Conservation (phyloP, 1,140 invertebrate species). For the Caenorhabditis latens region DNA sequence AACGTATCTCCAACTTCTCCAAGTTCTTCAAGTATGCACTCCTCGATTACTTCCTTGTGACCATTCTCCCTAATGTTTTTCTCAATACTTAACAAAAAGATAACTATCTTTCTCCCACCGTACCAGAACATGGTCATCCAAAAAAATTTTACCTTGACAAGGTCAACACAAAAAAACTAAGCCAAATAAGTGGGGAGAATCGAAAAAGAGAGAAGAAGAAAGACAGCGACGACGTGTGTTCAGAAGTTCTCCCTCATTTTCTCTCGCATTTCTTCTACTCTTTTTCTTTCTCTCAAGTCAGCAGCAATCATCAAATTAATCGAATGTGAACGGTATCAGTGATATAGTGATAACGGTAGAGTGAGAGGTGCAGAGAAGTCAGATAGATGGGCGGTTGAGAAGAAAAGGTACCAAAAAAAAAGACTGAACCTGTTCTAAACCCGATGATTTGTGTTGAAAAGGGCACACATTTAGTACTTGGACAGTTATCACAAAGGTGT, state of each 20-base stretch:
- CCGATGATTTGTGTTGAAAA: background rate
- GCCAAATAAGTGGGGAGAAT: background rate
- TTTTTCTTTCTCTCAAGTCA: background rate
- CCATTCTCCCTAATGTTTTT: background rate
- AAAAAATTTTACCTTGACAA: background rate
- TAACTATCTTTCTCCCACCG: background rate
- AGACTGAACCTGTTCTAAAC: conserved; percentile 11
- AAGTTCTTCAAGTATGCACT: too few relatives aligned
- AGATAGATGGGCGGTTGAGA: background rate
- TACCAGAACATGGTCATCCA: background rate
- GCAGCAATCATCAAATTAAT: conserved; percentile 43
- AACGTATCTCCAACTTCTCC: background rate
- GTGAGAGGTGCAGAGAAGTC: background rate
- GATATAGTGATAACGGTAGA: background rate
- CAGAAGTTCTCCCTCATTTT: background rate
- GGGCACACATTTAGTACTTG: background rate
- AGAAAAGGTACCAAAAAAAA: background rate
- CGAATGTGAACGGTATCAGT: conserved; percentile 49
- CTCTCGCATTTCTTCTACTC: background rate
- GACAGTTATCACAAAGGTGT: background rate
- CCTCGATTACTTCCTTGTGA: too few relatives aligned
- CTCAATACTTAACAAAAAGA: background rate
- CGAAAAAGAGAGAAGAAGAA: background rate
- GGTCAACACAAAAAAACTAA: conserved; percentile 24
- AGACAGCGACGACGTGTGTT: background rate